A percentile compares a stretch with the other conserved stretches of the same genome.
These are phyloP conservation scores for Actenoides hombroni DNA, from an alignment of 2,113 vertebrate species.

Conservation along the genomic window DNA sequence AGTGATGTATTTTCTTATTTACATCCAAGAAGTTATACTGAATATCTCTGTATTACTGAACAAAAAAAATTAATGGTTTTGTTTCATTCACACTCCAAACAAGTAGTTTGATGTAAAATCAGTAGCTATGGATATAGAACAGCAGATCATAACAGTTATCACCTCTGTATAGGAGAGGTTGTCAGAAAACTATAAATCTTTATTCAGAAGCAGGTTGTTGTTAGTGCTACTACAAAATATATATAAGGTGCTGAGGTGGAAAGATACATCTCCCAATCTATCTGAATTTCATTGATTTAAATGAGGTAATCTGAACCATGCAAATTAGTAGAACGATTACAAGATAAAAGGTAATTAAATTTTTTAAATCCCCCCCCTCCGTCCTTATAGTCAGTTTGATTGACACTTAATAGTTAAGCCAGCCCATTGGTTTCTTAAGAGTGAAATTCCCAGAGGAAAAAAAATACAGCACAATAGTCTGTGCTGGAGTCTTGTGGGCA, in stretches of 20 bases:
- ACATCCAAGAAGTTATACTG: neutral
- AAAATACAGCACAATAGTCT: constrained; percentile 66
- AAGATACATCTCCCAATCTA: neutral
- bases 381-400: constrained; percentile 49
- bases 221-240: neutral
- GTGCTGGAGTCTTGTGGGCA: constrained; percentile 66
- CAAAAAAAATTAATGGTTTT: neutral
- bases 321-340: constrained; percentile 19
- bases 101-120: neutral
- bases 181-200: constrained; percentile 17
- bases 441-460: constrained; percentile 42
- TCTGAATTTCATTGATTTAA: constrained; percentile 48
- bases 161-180: neutral
- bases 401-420: constrained; percentile 77
- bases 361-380: neutral
- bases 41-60: neutral
- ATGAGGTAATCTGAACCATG: constrained; percentile 53
- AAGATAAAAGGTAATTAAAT: constrained; percentile 65
- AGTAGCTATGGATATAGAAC: neutral
- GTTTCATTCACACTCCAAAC: neutral
- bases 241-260: neutral
- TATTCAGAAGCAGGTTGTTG: neutral
- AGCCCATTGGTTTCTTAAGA: constrained; percentile 68
- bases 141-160: constrained; percentile 6
- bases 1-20: neutral